Evolutionary conservation across 2,888 invertebrate genomes (phyloP).

Genomic region (Sarcophaga caerulescens): DNA sequence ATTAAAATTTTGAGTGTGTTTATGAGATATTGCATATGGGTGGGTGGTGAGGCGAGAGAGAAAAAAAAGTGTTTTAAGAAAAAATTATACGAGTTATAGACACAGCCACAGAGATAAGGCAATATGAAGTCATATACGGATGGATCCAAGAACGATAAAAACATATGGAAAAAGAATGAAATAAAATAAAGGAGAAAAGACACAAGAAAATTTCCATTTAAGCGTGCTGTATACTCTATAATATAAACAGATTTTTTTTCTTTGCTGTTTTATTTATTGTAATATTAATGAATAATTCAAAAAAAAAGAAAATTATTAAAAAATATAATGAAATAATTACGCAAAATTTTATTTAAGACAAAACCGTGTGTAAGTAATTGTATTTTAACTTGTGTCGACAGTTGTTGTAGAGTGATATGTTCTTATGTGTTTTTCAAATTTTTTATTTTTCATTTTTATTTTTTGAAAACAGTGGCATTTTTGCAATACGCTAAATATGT

Average conservation of each 20-base stretch:
- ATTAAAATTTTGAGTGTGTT: neutral
- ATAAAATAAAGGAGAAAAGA: conserved; percentile 61
- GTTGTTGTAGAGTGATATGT: no score
- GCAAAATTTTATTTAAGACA: no score
- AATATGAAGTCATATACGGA: conserved; percentile 33
- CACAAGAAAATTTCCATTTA: conserved; percentile 38
- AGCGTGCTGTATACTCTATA: conserved; percentile 48
- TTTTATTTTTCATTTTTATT: no score
- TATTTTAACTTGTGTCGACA: no score
- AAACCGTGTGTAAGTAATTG: no score
- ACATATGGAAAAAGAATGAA: conserved; percentile 58
- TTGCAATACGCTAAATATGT: no score
- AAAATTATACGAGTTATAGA: conserved; percentile 3
- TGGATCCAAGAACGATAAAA: conserved; percentile 56
- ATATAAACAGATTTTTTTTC: no score
- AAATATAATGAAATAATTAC: no score
- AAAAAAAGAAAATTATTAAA: neutral
- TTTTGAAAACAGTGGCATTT: no score
- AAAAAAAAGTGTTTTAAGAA: neutral
- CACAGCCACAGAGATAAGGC: conserved; percentile 20
- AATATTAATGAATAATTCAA: neutral
- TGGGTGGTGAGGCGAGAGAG: neutral
- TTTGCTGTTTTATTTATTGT: neutral
- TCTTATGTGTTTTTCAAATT: no score
- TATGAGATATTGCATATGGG: neutral